A percentile compares a stretch with the other conserved stretches of the same genome.
Evolutionary conservation across 2,888 invertebrate genomes (phyloP).

Genomic region (Stramonita haemastoma): DNA sequence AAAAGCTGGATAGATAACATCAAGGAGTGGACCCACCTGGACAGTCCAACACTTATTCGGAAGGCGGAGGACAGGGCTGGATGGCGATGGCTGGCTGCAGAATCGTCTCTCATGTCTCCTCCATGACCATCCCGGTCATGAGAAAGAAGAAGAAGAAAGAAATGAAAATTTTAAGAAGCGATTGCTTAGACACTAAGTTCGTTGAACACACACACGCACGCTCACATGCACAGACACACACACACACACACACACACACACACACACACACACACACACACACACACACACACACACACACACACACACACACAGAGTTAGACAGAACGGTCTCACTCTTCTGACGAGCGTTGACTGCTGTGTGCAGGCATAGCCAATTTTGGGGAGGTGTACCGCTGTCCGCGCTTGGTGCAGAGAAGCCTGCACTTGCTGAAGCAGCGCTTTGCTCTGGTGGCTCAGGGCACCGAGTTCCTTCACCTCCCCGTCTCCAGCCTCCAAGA

Average conservation of each 20-base stretch:
- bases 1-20: too few species aligned
- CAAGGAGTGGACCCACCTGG: too few species aligned
- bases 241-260: neutral
- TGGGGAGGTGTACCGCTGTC: constrained; percentile 26
- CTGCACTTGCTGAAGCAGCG: constrained; percentile 26
- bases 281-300: neutral
- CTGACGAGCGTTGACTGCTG: neutral
- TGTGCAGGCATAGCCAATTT: constrained; percentile 23
- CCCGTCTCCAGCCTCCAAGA: neutral
- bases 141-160: too few species aligned
- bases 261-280: neutral
- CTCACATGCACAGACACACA: neutral
- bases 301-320: too few species aligned
- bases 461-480: constrained; percentile 8
- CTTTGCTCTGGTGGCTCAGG: constrained; percentile 7
- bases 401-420: neutral
- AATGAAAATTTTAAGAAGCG: too few species aligned
- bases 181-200: too few species aligned
- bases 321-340: too few species aligned
- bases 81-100: too few species aligned
- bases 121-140: too few species aligned
- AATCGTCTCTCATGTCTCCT: too few species aligned
- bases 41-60: too few species aligned
- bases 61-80: too few species aligned
- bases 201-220: neutral